Conservation (phyloP, 2,888 invertebrate species). For the Orthonevra nobilis region DNA sequence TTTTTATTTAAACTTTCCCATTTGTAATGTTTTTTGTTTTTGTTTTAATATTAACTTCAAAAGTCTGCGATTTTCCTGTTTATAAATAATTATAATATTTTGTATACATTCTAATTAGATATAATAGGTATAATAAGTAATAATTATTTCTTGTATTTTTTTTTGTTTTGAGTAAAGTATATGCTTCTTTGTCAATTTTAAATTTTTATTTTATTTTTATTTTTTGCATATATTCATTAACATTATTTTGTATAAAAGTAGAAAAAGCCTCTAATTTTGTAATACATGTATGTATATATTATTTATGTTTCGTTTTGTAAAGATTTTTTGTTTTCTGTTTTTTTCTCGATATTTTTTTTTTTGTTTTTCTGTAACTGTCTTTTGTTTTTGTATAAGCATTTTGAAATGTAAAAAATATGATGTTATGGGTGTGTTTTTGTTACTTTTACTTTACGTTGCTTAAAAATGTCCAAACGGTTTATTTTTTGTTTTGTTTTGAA, state of each 20-base stretch:
- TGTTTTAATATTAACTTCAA: slow-evolving; percentile 68
- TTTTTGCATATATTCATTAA: slow-evolving; percentile 55
- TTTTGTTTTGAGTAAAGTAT: slow-evolving; percentile 55
- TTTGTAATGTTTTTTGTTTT: slow-evolving; percentile 71
- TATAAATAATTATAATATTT: slow-evolving; percentile 74
- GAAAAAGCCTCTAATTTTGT: slow-evolving; percentile 69
- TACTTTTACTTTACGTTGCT: slow-evolving; percentile 5
- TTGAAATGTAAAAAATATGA: slow-evolving; percentile 9
- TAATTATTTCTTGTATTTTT: slow-evolving; percentile 61
- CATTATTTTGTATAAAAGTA: slow-evolving; percentile 72
- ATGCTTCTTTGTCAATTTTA: slow-evolving; percentile 57
- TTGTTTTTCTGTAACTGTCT: slow-evolving; percentile 47
- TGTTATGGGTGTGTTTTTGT: slow-evolving; percentile 13
- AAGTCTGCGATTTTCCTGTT: slow-evolving; percentile 74
- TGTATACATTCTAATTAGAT: slow-evolving; percentile 71
- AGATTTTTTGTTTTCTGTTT: slow-evolving; percentile 37
- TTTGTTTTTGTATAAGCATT: slow-evolving; percentile 44
- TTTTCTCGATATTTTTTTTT: slow-evolving; percentile 42
- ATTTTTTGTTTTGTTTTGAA: slow-evolving; percentile 12
- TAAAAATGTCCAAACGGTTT: no score
- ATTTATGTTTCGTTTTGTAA: slow-evolving; percentile 49
- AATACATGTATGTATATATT: slow-evolving; percentile 47
- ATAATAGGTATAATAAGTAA: slow-evolving; percentile 67
- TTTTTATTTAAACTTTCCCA: no score
- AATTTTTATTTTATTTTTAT: slow-evolving; percentile 65